Evolutionary conservation across 2,113 vertebrate genomes (phyloP).

Genomic region (Ictalurus punctatus): DNA sequence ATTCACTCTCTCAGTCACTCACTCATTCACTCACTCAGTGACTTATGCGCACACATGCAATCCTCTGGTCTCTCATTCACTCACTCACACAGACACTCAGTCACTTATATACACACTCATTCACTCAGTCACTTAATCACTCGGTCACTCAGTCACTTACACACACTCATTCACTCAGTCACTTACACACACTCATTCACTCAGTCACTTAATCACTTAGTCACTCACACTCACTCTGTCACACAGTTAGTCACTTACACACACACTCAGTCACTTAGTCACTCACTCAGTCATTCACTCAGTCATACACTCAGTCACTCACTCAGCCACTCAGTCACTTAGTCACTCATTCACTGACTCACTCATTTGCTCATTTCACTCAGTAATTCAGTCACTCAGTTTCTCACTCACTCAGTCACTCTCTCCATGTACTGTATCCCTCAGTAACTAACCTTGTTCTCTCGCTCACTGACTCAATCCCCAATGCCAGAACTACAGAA

Average conservation of each 20-base stretch:
- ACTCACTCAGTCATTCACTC: not conserved
- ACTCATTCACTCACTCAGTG: not conserved
- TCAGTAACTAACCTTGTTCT: not conserved
- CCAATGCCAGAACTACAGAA: not conserved
- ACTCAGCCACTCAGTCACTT: not conserved
- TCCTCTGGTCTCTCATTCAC: not conserved
- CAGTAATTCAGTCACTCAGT: not conserved
- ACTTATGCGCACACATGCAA: no score
- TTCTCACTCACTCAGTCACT: not conserved
- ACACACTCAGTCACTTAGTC: not conserved
- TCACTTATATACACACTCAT: not conserved
- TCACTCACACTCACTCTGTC: no score
- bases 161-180: not conserved
- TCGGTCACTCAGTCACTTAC: not conserved
- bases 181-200: not conserved
- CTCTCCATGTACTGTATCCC: not conserved
- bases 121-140: not conserved
- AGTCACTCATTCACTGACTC: not conserved
- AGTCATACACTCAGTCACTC: not conserved
- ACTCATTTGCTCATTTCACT: not conserved
- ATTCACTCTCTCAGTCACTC: not conserved
- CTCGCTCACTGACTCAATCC: not conserved
- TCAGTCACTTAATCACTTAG: not conserved
- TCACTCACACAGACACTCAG: not conserved
- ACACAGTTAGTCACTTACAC: not conserved